These are phyloP conservation scores for Oedothorax gibbosus DNA, from an alignment of 1,140 invertebrate genomes.

Conservation along the genomic window DNA sequence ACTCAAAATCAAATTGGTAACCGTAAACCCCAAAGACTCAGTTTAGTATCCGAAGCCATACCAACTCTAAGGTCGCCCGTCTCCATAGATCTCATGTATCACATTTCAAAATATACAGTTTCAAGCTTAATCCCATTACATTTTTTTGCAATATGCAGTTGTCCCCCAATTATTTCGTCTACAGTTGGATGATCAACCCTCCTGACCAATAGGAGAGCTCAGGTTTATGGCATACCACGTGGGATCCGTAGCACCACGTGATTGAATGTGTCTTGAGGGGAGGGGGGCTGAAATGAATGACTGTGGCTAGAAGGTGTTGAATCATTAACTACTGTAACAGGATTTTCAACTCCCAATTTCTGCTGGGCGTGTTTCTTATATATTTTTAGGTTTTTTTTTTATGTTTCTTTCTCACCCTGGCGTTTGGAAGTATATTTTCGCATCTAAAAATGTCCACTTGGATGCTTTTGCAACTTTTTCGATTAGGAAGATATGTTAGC, in stretches of 20 bases:
- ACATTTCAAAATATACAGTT: no score
- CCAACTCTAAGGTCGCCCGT: no score
- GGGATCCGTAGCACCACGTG: slow-evolving; percentile 25
- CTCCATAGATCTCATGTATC: no score
- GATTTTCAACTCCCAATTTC: slow-evolving; percentile 60
- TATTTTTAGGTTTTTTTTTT: slow-evolving; percentile 1
- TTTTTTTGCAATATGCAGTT: neutral
- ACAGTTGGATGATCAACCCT: slow-evolving; percentile 4
- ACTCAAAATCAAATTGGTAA: no score
- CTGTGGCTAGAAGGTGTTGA: slow-evolving; percentile 58
- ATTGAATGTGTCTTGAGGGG: slow-evolving; percentile 31
- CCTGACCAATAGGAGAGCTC: slow-evolving; percentile 34
- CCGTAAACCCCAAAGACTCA: no score
- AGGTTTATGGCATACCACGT: slow-evolving; percentile 41
- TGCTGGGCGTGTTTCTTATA: slow-evolving; percentile 34
- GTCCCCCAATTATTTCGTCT: slow-evolving; percentile 38
- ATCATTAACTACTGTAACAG: slow-evolving; percentile 61
- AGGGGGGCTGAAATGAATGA: slow-evolving; percentile 50
- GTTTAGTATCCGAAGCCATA: no score
- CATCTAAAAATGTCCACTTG: no score
- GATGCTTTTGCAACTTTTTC: no score
- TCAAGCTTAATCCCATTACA: no score
- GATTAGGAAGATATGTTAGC: no score
- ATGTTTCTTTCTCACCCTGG: neutral
- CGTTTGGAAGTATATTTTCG: neutral